Evolutionary conservation across 2,888 invertebrate species (phyloP).

Genomic region (Noctua fimbriata): DNA sequence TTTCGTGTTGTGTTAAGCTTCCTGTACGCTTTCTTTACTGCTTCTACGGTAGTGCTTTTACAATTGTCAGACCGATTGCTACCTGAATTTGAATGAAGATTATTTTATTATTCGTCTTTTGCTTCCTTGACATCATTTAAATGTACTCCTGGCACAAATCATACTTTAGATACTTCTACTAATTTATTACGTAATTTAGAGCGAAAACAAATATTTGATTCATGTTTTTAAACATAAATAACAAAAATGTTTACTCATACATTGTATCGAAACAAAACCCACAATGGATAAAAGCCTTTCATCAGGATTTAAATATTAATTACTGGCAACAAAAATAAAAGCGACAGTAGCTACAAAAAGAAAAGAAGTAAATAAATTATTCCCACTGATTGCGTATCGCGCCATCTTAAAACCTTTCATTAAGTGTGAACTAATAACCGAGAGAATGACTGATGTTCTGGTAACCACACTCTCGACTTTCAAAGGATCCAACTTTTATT

Average conservation of each 20-base stretch:
- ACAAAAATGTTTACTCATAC: background rate
- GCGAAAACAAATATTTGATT: background rate
- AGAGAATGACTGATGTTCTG: slow-evolving; percentile 66
- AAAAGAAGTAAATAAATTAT: slow-evolving; percentile 48
- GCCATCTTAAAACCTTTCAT: slow-evolving; percentile 68
- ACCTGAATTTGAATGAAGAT: background rate
- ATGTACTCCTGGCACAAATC: background rate
- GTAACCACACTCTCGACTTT: slow-evolving; percentile 29
- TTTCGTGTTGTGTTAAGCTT: slow-evolving; percentile 33
- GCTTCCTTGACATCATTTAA: background rate
- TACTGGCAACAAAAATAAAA: slow-evolving; percentile 36
- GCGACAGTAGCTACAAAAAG: slow-evolving; percentile 24
- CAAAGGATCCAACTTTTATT: slow-evolving; percentile 36
- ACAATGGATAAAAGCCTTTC: slow-evolving; percentile 14
- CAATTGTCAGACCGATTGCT: background rate
- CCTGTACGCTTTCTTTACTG: slow-evolving; percentile 26
- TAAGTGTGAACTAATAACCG: slow-evolving; percentile 70
- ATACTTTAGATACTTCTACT: background rate
- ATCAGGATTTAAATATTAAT: slow-evolving; percentile 35
- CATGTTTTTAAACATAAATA: background rate
- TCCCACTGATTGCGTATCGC: slow-evolving; percentile 54
- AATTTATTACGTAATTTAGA: no score
- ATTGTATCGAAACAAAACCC: background rate
- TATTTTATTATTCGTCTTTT: background rate
- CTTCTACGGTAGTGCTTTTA: slow-evolving; percentile 3